A percentile compares a stretch with the other conserved stretches of the same genome.
Evolutionary conservation across 2,113 vertebrate genomes (phyloP).

Genomic region (Tapirus terrestris): DNA sequence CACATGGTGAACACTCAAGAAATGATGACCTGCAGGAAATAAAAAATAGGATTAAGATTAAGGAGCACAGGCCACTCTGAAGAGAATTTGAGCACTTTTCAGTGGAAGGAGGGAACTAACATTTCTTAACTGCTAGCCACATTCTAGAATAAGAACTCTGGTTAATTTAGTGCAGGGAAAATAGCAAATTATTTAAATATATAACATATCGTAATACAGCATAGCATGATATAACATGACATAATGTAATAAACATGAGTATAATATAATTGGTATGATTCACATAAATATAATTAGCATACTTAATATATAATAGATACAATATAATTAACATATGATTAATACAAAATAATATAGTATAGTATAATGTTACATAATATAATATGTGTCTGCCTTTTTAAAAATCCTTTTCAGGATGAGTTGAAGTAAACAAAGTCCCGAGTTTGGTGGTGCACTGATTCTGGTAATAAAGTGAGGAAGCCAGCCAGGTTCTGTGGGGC

Average conservation of each 20-base stretch:
- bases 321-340: not conserved
- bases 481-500: not conserved
- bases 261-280: not conserved
- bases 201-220: not conserved
- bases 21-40: not conserved
- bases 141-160: not conserved
- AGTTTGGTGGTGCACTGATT: not conserved
- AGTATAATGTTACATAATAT: not conserved
- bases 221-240: not conserved
- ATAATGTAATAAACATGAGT: not conserved
- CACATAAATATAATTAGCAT: not conserved
- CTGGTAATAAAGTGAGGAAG: not conserved
- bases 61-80: not conserved
- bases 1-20: not conserved
- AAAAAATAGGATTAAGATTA: not conserved
- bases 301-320: not conserved
- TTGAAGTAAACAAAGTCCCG: not conserved
- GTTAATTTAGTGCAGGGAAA: not conserved
- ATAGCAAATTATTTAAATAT: conserved; percentile 1
- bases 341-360: not conserved
- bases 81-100: not conserved
- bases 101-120: not conserved
- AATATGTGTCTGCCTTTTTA: not conserved
- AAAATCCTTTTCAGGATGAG: not conserved
- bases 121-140: not conserved